These are phyloP conservation scores for Calliphora vomitoria DNA, from an alignment of 2,888 invertebrate species.

Conservation along the genomic window DNA sequence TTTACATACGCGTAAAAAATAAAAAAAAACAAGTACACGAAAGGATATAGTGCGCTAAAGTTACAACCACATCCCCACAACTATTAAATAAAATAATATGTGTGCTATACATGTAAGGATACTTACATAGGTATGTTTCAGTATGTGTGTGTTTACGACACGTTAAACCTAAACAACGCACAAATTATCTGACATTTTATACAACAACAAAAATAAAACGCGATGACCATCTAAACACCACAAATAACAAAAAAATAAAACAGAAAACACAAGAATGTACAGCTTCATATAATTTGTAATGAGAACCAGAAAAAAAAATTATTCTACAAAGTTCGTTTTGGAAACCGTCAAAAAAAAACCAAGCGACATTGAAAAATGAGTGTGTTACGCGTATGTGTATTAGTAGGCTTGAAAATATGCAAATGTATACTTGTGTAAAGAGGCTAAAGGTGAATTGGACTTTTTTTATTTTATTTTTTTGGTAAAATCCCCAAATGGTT, in stretches of 20 bases:
- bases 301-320: conserved; percentile 27
- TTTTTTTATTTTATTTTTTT: conserved; percentile 1
- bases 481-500: conserved; percentile 65
- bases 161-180: conserved; percentile 35
- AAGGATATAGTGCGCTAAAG: conserved; percentile 24
- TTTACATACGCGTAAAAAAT: neutral
- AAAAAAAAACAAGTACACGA: neutral
- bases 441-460: conserved; percentile 31
- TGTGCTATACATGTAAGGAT: neutral
- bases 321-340: conserved; percentile 17
- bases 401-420: neutral
- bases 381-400: conserved; percentile 8
- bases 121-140: neutral
- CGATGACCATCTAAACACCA: conserved; percentile 71
- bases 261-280: conserved; percentile 7
- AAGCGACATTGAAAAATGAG: conserved; percentile 65
- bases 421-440: neutral
- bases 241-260: conserved; percentile 35
- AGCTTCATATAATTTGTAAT: conserved; percentile 26
- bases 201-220: conserved; percentile 52
- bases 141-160: conserved; percentile 20
- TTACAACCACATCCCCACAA: conserved; percentile 28
- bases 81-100: conserved; percentile 32
- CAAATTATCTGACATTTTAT: conserved; percentile 62
- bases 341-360: conserved; percentile 11